Base-by-base conservation (phyloP, 1,140 invertebrate genomes). In the Formica selysi region DNA sequence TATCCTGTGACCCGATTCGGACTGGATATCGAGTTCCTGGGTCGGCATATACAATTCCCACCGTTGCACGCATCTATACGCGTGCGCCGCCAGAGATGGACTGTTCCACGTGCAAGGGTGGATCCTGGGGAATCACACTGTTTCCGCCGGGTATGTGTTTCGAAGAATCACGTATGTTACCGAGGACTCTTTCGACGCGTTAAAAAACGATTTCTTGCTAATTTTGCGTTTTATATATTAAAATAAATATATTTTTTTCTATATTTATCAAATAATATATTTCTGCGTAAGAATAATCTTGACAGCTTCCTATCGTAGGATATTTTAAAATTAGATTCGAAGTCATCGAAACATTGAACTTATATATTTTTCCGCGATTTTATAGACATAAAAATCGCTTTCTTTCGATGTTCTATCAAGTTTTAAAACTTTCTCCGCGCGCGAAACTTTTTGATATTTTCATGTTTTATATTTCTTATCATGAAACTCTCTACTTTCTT, bases 1-100 rank as follows among this genome's bases (percentile, higher is more conserved):
- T 87, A 64, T 81, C 54, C 76, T 41, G 84, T 81, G 76, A 88
- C 84, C 84, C 22, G 73, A 68, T 79, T 89, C 76, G 32, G 44
- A 44, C 67, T 86, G 61, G 64, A 86, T 83, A 89, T 76, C 41
- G 38, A 61, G 57, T 70, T 86, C 61, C 74, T 74, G 41, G 51
- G 41, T 36, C 68, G 64, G 68, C 79, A 79, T 84, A 74, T 86
- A 68, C 65, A 81, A 83, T 81, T 86, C 51, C 76, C 61, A 68
- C 64, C 59, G 64, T 29, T 61, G 71, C 74, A 68, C 62, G 51
- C 62, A 64, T 48, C 26, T 36, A 26, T 68, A 76, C 83, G 83
- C 73, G 73, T 76, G 73, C 83, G 73, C 71, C 68, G 44, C 22
- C 78, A 59, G 64, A 16, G n/a, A 59, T 84, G 80, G 67, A 84